These are phyloP conservation scores for Emydocephalus ijimae DNA, from an alignment of 2,113 vertebrate genomes.

Conservation along the genomic window DNA sequence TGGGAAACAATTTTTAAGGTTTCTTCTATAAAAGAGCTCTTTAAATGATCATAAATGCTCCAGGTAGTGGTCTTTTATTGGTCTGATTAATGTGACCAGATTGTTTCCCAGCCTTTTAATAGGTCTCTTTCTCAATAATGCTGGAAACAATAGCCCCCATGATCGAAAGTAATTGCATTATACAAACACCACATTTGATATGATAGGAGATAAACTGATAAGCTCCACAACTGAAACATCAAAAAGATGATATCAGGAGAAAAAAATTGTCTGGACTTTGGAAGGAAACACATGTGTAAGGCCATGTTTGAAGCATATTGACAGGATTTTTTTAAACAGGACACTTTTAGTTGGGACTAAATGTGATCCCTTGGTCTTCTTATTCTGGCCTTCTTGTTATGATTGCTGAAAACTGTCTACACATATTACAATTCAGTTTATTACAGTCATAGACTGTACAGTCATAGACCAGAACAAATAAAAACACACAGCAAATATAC, in stretches of 20 bases:
- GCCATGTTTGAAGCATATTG: background rate
- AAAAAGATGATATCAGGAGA: background rate
- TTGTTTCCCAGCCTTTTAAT: conserved; percentile 24
- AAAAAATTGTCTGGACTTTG: background rate
- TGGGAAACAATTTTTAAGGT: conserved; percentile 11
- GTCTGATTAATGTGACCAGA: conserved; percentile 14
- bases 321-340: background rate
- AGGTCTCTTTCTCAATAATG: background rate
- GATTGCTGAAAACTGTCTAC: background rate
- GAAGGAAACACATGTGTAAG: background rate
- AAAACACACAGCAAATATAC: background rate
- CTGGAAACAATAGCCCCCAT: background rate
- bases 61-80: conserved; percentile 20
- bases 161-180: background rate
- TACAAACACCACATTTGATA: background rate
- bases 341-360: background rate
- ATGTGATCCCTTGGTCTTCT: background rate
- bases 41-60: conserved; percentile 17
- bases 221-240: background rate
- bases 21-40: conserved; percentile 25
- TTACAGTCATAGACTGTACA: background rate
- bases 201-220: background rate
- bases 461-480: background rate
- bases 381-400: background rate
- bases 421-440: background rate